Evolutionary conservation across 2,113 vertebrate genomes (phyloP).

Genomic region (Motacilla alba): DNA sequence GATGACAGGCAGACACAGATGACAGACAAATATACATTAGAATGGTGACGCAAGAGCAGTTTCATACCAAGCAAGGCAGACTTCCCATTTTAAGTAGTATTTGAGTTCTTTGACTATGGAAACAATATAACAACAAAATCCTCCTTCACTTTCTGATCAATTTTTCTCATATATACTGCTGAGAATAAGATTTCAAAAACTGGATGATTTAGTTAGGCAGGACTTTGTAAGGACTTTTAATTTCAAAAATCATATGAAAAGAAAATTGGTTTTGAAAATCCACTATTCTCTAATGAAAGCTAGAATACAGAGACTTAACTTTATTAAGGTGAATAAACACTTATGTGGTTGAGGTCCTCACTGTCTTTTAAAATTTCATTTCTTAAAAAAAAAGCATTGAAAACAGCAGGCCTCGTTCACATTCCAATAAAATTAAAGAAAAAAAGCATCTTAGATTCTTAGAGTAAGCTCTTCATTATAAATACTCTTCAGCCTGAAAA

Average conservation of each 20-base stretch:
- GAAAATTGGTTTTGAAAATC: neutral
- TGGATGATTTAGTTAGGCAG: neutral
- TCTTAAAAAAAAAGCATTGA: neutral
- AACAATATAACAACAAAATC: neutral
- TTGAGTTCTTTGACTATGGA: neutral
- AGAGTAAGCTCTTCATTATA: neutral
- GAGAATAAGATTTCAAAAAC: neutral
- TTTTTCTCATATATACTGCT: neutral
- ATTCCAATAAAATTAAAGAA: neutral
- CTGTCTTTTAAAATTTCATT: neutral
- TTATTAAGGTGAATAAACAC: neutral
- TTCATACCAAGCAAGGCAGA: neutral
- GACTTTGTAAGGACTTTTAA: neutral
- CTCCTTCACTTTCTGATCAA: neutral
- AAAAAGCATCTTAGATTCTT: neutral
- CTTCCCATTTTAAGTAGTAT: neutral
- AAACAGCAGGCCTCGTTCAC: neutral
- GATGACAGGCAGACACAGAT: slow-evolving; percentile 20
- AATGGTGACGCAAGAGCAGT: neutral
- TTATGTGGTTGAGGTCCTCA: neutral
- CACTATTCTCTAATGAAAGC: neutral
- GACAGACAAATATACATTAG: neutral
- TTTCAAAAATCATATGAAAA: neutral
- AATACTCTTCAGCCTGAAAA: neutral
- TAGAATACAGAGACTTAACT: neutral